Conservation (phyloP, 2,888 invertebrate species). For the Erebia aethiops region DNA sequence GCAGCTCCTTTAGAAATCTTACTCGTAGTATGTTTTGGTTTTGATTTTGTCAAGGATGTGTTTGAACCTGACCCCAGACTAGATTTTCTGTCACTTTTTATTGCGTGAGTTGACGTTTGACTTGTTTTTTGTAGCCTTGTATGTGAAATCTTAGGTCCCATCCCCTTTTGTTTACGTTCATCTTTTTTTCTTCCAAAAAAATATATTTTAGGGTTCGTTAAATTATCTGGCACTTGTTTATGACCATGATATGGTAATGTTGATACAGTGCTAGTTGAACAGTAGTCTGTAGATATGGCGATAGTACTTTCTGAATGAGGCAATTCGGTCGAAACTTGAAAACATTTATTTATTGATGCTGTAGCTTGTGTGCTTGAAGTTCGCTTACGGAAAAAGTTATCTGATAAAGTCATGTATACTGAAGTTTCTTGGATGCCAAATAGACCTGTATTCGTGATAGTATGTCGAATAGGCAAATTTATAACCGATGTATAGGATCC, state of each 20-base stretch:
- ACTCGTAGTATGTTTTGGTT: slow-evolving; percentile 22
- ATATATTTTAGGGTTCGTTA: slow-evolving; percentile 58
- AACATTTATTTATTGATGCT: slow-evolving; percentile 72
- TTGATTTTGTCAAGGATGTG: background rate
- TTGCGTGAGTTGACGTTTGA: slow-evolving; percentile 38
- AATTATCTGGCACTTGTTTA: slow-evolving; percentile 38
- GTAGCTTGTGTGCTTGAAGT: slow-evolving; percentile 72
- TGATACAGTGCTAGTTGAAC: slow-evolving; percentile 48
- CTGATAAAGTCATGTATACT: slow-evolving; percentile 65
- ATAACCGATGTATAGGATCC: slow-evolving; percentile 19
- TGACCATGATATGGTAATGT: slow-evolving; percentile 40
- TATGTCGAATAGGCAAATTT: slow-evolving; percentile 6
- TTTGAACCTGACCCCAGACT: slow-evolving; percentile 23
- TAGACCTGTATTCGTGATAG: slow-evolving; percentile 29
- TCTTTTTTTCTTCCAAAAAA: slow-evolving; percentile 63
- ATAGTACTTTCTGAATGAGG: slow-evolving; percentile 26
- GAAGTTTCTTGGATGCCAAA: slow-evolving; percentile 57
- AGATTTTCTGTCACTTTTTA: slow-evolving; percentile 37
- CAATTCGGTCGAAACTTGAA: slow-evolving; percentile 54
- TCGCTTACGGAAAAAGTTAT: slow-evolving; percentile 49
- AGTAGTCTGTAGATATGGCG: slow-evolving; percentile 42
- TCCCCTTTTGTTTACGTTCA: slow-evolving; percentile 52
- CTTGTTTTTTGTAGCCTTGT: slow-evolving; percentile 43
- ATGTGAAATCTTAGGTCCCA: slow-evolving; percentile 54
- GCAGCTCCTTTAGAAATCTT: slow-evolving; percentile 44